Percentiles rank a stretch among this genome's conserved stretches.
Conservation (phyloP, 2,797 vertebrate genomes). For the Calcarius lapponicus region DNA sequence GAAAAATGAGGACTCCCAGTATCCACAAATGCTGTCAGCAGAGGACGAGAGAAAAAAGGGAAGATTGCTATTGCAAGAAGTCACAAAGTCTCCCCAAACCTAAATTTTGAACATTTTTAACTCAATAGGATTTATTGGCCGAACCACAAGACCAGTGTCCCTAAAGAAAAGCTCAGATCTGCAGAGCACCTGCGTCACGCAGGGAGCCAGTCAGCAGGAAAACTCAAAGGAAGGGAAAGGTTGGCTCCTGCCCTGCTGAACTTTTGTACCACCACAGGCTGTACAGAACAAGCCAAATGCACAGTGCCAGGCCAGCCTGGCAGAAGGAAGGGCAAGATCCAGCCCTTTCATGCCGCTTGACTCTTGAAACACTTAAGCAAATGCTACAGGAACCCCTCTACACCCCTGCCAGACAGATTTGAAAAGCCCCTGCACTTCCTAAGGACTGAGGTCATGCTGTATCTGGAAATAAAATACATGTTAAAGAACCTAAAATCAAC, state of each 20-base stretch:
- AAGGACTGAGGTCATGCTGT: not conserved
- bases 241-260: not conserved
- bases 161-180: not conserved
- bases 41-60: not conserved
- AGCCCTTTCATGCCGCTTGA: not conserved
- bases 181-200: not conserved
- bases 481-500: not conserved
- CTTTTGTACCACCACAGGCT: not conserved
- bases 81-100: not conserved
- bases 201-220: not conserved
- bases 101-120: not conserved
- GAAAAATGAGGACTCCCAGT: not conserved
- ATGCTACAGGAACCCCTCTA: not conserved
- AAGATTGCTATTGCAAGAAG: not conserved
- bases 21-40: not conserved
- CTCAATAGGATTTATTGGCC: not conserved
- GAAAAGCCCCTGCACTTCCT: not conserved
- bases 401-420: not conserved
- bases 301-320: not conserved
- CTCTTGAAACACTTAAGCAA: not conserved
- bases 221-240: not conserved
- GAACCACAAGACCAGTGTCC: not conserved
- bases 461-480: not conserved
- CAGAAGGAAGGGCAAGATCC: fast-evolving
- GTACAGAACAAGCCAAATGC: not conserved